These are phyloP conservation scores for Rostratula benghalensis DNA, from an alignment of 2,113 vertebrate genomes.

Conservation along the genomic window DNA sequence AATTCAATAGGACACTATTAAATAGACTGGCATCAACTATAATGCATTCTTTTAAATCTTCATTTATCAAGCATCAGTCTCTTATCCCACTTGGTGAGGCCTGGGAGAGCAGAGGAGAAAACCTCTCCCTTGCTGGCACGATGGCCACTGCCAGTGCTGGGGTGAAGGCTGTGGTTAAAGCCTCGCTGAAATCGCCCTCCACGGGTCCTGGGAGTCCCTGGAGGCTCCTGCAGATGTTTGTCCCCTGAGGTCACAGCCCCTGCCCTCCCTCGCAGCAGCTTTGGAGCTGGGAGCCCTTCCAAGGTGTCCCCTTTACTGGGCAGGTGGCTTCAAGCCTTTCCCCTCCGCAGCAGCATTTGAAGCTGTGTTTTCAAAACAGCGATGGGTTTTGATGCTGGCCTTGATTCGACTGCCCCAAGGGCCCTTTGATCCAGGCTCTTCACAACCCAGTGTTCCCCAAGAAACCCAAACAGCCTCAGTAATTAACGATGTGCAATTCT, in stretches of 20 bases:
- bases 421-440: neutral
- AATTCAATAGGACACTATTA: neutral
- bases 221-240: neutral
- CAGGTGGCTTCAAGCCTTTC: neutral
- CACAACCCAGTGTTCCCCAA: neutral
- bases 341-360: neutral
- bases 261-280: neutral
- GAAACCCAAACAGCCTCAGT: neutral
- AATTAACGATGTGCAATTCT: neutral
- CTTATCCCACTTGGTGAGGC: neutral
- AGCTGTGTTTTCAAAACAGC: conserved; percentile 18
- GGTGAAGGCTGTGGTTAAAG: neutral
- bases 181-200: neutral
- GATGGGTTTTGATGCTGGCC: conserved; percentile 8
- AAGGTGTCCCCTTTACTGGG: neutral
- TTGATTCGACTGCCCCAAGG: conserved; percentile 1
- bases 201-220: neutral
- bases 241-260: neutral
- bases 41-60: neutral
- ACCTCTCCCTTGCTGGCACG: rapidly evolving
- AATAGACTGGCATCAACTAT: neutral
- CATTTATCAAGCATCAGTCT: neutral
- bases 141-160: neutral
- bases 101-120: neutral
- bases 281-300: neutral